phyloP scores from a whole-genome alignment of 2,888 invertebrate species.

The Oligia fasciuncula region DNA sequence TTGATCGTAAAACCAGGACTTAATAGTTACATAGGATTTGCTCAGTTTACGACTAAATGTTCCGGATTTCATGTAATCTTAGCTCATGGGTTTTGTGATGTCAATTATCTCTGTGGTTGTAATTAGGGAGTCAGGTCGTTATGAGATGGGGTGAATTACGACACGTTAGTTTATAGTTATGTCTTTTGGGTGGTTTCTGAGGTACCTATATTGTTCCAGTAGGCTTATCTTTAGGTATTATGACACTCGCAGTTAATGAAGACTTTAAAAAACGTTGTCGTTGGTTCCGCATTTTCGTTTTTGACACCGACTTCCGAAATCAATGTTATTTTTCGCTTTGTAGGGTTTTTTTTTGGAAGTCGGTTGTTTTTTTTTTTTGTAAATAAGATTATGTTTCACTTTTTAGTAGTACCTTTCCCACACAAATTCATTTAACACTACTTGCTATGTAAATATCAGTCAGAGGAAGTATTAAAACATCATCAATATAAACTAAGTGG shows the following conservation, averaged over 20 bases:
- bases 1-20: constrained; percentile 74
- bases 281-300: no score
- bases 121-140: constrained; percentile 42
- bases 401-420: no score
- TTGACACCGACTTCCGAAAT: no score
- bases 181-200: background rate
- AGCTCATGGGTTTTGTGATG: constrained; percentile 58
- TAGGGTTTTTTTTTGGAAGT: no score
- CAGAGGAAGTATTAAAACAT: no score
- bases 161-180: constrained; percentile 11
- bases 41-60: constrained; percentile 68
- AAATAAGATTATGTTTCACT: no score
- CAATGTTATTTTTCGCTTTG: no score
- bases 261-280: background rate
- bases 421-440: no score
- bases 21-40: constrained; percentile 67
- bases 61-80: constrained; percentile 63
- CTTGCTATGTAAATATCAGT: no score
- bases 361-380: no score
- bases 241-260: background rate
- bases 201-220: background rate
- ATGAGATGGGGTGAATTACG: constrained; percentile 49
- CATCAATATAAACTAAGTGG: no score
- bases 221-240: background rate
- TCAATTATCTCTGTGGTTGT: constrained; percentile 54